phyloP scores from a whole-genome alignment of 2,113 vertebrate genomes.

The Neopipo cinnamomea region DNA sequence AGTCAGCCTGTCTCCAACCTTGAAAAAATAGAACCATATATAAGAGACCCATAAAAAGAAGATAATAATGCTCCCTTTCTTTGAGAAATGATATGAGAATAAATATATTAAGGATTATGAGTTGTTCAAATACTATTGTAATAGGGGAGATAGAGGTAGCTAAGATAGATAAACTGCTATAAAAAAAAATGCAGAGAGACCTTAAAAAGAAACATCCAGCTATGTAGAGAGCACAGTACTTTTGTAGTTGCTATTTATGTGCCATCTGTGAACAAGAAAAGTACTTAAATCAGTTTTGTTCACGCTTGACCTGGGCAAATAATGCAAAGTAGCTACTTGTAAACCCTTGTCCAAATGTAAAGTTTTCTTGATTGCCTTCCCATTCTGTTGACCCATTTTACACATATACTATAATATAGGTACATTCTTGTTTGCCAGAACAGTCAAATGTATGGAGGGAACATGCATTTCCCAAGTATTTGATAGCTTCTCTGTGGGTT shows the following conservation, averaged over 20 bases:
- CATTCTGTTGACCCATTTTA: background rate
- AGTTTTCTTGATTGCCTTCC: background rate
- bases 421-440: background rate
- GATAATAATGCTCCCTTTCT: background rate
- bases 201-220: background rate
- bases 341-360: background rate
- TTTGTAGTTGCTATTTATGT: constrained; percentile 5
- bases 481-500: background rate
- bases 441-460: background rate
- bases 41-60: background rate
- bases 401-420: background rate
- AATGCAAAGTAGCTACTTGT: background rate
- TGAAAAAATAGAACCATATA: background rate
- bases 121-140: background rate
- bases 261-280: background rate
- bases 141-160: background rate
- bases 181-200: background rate
- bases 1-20: background rate
- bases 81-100: background rate
- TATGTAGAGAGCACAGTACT: background rate
- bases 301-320: background rate
- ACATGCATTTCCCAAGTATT: background rate
- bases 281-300: constrained; percentile 30
- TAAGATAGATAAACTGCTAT: background rate
- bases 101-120: constrained; percentile 1